Conservation (phyloP, 2,888 invertebrate genomes). For the Brachyptera putata region DNA sequence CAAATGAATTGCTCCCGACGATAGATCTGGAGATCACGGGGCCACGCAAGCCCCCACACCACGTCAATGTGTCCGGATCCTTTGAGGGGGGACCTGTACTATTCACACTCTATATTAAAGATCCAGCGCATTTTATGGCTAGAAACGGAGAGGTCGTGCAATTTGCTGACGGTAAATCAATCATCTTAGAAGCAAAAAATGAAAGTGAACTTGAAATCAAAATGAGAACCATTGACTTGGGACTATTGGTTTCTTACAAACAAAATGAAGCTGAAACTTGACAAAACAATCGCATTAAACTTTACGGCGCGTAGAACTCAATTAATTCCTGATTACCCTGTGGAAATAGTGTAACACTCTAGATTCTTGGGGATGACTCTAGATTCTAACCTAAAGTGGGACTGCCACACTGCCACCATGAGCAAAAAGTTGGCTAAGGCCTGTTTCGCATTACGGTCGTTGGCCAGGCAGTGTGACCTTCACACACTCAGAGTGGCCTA, state of each 20-base stretch:
- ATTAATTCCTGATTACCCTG: neutral
- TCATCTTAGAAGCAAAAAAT: too few species aligned
- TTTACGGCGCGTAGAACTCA: neutral
- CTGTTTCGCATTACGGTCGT: too few species aligned
- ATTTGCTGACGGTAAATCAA: too few species aligned
- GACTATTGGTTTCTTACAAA: neutral
- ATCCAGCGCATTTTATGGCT: too few species aligned
- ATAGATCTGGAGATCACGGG: too few species aligned
- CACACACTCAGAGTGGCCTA: neutral
- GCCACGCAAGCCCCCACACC: too few species aligned
- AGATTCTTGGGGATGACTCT: neutral
- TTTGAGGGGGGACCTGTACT: too few species aligned
- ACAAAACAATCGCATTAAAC: neutral
- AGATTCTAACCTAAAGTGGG: neutral
- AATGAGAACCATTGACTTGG: neutral
- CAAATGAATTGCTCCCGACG: too few species aligned
- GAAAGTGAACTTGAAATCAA: neutral
- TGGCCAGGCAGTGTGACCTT: neutral
- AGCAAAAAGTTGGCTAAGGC: too few species aligned
- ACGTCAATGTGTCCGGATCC: too few species aligned
- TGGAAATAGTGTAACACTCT: neutral
- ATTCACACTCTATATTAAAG: too few species aligned
- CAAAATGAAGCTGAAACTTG: neutral
- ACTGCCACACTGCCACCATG: neutral
- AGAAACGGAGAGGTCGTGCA: too few species aligned